Conservation (phyloP, 2,113 vertebrate genomes). For the Vulpes ferrilata region DNA sequence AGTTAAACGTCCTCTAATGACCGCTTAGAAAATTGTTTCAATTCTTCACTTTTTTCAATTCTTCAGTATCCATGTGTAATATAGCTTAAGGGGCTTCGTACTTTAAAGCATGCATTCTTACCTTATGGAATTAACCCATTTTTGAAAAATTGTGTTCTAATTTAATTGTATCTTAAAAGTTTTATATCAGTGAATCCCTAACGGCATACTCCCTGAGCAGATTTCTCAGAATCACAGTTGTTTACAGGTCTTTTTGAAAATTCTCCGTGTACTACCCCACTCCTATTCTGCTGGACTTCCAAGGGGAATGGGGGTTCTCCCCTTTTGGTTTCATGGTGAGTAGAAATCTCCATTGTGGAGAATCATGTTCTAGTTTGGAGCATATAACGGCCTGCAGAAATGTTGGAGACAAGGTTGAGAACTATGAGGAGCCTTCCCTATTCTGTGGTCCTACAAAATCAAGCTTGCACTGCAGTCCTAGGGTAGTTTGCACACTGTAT, state of each 20-base stretch:
- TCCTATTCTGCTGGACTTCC: not conserved
- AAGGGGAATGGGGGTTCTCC: not conserved
- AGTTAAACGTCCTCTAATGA: not conserved
- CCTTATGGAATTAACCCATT: not conserved
- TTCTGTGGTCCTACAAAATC: not conserved
- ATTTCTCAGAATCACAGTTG: not conserved
- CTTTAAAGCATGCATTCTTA: not conserved
- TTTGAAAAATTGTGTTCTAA: not conserved
- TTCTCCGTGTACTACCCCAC: rapidly evolving
- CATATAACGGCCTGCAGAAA: not conserved
- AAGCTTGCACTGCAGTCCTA: rapidly evolving
- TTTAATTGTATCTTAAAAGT: conserved; percentile 40
- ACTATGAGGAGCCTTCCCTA: not conserved
- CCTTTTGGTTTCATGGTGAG: not conserved
- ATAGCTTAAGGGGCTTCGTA: not conserved
- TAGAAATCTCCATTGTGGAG: not conserved
- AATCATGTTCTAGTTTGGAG: not conserved
- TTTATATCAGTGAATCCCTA: not conserved
- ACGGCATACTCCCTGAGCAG: not conserved
- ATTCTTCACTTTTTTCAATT: not conserved
- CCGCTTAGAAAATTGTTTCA: conserved; percentile 44
- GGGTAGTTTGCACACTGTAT: not conserved
- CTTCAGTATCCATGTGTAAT: not conserved
- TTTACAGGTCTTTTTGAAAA: not conserved
- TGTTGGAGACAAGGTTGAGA: not conserved